These are phyloP conservation scores for Hypena proboscidalis DNA, from an alignment of 2,888 invertebrate species.

Conservation along the genomic window DNA sequence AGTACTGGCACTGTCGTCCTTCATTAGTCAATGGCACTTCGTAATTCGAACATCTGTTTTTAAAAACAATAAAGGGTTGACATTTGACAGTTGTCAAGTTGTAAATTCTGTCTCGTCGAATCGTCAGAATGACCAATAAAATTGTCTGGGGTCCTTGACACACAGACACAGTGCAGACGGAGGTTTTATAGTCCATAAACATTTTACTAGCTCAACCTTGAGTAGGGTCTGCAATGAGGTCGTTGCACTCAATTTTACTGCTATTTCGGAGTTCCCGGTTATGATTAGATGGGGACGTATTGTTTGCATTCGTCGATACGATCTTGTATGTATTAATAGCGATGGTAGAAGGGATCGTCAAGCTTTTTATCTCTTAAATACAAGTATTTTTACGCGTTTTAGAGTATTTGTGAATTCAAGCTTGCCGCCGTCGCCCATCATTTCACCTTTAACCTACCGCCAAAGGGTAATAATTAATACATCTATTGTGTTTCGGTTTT, in stretches of 20 bases:
- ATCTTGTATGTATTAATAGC: neutral
- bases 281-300: constrained; percentile 43
- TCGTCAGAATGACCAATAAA: constrained; percentile 74
- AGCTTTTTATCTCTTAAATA: neutral
- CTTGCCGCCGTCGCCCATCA: too few species aligned
- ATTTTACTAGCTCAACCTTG: constrained; percentile 85
- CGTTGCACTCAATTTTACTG: constrained; percentile 78
- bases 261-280: constrained; percentile 58
- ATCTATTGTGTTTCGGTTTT: too few species aligned
- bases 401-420: too few species aligned
- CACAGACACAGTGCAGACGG: constrained; percentile 80
- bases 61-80: constrained; percentile 57
- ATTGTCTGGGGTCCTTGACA: constrained; percentile 83
- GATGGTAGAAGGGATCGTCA: neutral
- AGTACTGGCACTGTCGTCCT: constrained; percentile 5
- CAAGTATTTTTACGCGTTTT: too few species aligned
- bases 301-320: constrained; percentile 19
- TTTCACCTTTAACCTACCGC: too few species aligned
- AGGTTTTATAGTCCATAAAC: constrained; percentile 84
- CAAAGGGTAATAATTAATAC: too few species aligned
- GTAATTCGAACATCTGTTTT: constrained; percentile 46
- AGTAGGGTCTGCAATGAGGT: constrained; percentile 82
- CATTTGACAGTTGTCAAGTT: constrained; percentile 54
- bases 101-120: constrained; percentile 62
- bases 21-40: constrained; percentile 11